Base-by-base conservation (phyloP, 2,888 invertebrate species). In the Ophonus ardosiacus region DNA sequence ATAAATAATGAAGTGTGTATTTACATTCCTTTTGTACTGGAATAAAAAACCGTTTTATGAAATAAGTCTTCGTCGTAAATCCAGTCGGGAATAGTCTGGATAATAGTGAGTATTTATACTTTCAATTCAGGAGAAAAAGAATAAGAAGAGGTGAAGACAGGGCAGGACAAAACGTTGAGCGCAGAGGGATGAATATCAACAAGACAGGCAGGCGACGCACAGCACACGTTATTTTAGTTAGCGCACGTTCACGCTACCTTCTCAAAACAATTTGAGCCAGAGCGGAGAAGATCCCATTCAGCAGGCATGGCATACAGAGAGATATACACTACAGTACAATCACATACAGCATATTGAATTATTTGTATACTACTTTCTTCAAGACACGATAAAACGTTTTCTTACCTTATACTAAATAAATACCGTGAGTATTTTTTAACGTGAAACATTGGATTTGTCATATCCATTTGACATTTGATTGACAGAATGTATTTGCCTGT, bases 111-210 rank as follows among this genome's bases (percentile, higher is more conserved):
- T 68, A 68, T 68, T 68, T 68, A 38, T 68, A 68, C 68, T 68
- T 68, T 68, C 68, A 68, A 68, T 68, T 68, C 68, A 6, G 13
- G 63, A 1, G 31, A 68, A 68, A 68, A 68, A 68, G 68, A 68
- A 68, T 68, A 68, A 68, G 31, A 68, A 5, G 31, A 31, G 31
- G 31, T 31, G 15, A 7, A 15, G 31, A 5, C 6, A 51, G 43
- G 10, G 7, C 15, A 38, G 31, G n/a, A 15, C 68, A 63, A 24
- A 63, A 63, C 24, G 63, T 63, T 63, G 21, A 8, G 38, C 68
- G 31, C 38, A 68, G 68, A 24, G 68, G 68, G 68, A 68, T 68
- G 68, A 68, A 68, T 68, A 68, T 68, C 68, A 68, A 68, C 68
- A 68, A 68, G 68, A n/a, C 13, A 31, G 31, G 31, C 31, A 6